Conservation (phyloP, 2,113 vertebrate species). For the Caranx ignobilis region DNA sequence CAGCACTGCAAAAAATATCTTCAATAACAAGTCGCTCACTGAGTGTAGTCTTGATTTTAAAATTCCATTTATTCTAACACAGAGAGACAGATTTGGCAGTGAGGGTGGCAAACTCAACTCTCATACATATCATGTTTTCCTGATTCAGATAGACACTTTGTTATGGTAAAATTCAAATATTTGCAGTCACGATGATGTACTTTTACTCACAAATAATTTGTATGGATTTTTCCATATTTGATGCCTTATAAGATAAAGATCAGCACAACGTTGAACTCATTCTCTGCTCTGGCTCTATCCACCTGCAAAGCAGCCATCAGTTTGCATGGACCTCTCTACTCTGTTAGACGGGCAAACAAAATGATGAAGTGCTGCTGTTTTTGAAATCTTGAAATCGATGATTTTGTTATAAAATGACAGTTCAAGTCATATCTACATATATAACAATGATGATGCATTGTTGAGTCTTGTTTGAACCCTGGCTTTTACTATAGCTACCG, state of each 20-base stretch:
- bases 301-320: neutral
- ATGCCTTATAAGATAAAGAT: neutral
- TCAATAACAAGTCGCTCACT: slow-evolving; percentile 34
- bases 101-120: neutral
- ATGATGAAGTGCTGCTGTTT: slow-evolving; percentile 2
- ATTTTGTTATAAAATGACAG: neutral
- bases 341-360: too few species aligned
- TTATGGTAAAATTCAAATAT: neutral
- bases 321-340: too few species aligned
- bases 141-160: neutral
- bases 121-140: neutral
- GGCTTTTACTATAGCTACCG: neutral
- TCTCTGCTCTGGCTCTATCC: neutral
- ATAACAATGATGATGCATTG: neutral
- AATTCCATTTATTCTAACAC: neutral
- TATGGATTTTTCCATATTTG: neutral
- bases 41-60: slow-evolving; percentile 24
- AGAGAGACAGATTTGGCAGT: slow-evolving; percentile 2
- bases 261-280: neutral
- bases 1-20: slow-evolving; percentile 58
- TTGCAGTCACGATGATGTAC: neutral
- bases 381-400: neutral
- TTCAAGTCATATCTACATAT: neutral
- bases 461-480: neutral
- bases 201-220: neutral